Conservation (phyloP, 2,113 vertebrate species). For the Phalacrocorax aristotelis region DNA sequence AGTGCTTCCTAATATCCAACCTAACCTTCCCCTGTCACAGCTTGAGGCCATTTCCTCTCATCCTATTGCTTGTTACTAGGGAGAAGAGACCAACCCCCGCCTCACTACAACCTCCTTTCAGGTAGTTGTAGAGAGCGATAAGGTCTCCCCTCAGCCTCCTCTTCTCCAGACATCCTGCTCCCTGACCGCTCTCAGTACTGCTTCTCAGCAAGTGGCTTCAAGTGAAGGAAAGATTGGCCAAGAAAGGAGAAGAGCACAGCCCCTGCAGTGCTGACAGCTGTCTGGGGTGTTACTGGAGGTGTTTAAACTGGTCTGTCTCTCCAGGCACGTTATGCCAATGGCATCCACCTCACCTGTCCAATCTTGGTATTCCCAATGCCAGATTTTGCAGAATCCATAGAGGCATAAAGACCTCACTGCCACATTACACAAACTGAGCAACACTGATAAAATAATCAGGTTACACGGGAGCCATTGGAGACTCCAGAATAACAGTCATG, state of each 20-base stretch:
- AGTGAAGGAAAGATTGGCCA: not conserved
- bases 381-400: not conserved
- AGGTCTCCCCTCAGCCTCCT: too few relatives aligned
- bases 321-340: not conserved
- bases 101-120: too few relatives aligned
- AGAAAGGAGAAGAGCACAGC: not conserved
- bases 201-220: not conserved
- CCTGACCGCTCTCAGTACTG: not conserved
- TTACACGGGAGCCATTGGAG: accelerated
- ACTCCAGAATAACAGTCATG: accelerated
- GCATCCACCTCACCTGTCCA: not conserved
- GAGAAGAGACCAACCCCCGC: too few relatives aligned
- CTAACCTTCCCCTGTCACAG: too few relatives aligned
- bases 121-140: too few relatives aligned
- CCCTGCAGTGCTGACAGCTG: not conserved
- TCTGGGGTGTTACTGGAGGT: not conserved
- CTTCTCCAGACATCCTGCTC: not conserved
- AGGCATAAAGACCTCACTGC: not conserved
- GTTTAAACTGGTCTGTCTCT: not conserved
- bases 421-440: accelerated
- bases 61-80: too few relatives aligned
- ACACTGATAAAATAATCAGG: accelerated
- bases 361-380: not conserved
- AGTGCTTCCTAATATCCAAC: too few relatives aligned
- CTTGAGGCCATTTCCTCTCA: too few relatives aligned